Evolutionary conservation across 2,797 vertebrate genomes (phyloP).

Genomic region (Tolypeutes matacus): DNA sequence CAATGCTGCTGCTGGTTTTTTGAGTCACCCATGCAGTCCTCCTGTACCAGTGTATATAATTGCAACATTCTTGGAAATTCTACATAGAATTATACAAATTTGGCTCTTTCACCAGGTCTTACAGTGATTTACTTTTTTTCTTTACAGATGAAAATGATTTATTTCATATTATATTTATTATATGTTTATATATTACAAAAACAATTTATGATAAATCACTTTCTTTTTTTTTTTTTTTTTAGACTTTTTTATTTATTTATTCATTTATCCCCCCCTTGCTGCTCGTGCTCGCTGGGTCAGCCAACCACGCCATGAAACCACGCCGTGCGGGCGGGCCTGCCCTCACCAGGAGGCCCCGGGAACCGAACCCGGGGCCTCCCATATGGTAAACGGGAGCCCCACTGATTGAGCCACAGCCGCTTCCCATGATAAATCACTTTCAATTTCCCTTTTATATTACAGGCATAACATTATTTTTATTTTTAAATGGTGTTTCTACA

Average conservation of each 20-base stretch:
- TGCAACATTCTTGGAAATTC: neutral
- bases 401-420: too few species aligned
- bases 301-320: too few species aligned
- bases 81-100: neutral
- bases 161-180: too few species aligned
- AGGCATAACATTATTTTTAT: neutral
- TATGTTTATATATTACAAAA: too few species aligned
- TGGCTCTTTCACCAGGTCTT: neutral
- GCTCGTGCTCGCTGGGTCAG: too few species aligned
- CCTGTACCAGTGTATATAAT: fast-evolving
- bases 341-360: too few species aligned
- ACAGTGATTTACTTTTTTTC: neutral
- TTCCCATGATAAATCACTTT: neutral
- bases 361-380: too few species aligned
- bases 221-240: too few species aligned
- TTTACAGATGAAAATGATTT: neutral
- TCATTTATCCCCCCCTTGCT: too few species aligned
- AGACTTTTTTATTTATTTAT: too few species aligned
- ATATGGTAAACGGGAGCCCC: too few species aligned
- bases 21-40: neutral
- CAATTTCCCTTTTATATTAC: neutral
- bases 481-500: neutral
- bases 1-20: neutral
- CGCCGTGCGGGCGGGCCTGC: too few species aligned
- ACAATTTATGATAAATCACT: neutral